These are phyloP conservation scores for Pipistrellus pipistrellus DNA, from an alignment of 2,797 vertebrate species.

Conservation along the genomic window DNA sequence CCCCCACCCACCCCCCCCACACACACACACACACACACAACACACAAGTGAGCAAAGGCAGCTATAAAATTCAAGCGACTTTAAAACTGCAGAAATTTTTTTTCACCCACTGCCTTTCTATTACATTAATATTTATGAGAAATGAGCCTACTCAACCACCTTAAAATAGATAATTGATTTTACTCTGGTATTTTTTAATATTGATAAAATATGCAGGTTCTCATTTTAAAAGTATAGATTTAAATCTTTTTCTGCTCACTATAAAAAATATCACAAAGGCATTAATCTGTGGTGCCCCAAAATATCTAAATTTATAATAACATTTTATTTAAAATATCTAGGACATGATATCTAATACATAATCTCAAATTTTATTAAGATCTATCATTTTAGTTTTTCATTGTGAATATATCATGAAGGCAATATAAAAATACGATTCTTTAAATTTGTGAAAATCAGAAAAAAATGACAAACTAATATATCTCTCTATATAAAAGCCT, in stretches of 20 bases:
- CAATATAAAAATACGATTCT: not conserved
- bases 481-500: too few species aligned
- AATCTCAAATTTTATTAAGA: constrained; percentile 60
- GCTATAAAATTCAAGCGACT: constrained; percentile 73
- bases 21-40: not conserved
- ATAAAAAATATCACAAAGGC: not conserved
- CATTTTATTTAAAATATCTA: constrained; percentile 64
- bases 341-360: not conserved
- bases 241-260: constrained; percentile 38
- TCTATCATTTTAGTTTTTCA: not conserved
- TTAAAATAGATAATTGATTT: constrained; percentile 69
- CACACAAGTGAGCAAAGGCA: constrained; percentile 70
- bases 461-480: too few species aligned
- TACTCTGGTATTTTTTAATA: constrained; percentile 52
- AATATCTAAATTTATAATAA: constrained; percentile 50
- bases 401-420: not conserved
- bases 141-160: constrained; percentile 67
- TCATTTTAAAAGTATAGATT: constrained; percentile 53
- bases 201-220: constrained; percentile 58
- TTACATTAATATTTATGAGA: constrained; percentile 62
- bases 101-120: constrained; percentile 50
- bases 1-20: not conserved
- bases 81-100: constrained; percentile 52
- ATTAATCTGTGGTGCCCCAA: constrained; percentile 51
- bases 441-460: not conserved